phyloP scores from a whole-genome alignment of 2,113 vertebrate genomes.

The Amphiprion percula region DNA sequence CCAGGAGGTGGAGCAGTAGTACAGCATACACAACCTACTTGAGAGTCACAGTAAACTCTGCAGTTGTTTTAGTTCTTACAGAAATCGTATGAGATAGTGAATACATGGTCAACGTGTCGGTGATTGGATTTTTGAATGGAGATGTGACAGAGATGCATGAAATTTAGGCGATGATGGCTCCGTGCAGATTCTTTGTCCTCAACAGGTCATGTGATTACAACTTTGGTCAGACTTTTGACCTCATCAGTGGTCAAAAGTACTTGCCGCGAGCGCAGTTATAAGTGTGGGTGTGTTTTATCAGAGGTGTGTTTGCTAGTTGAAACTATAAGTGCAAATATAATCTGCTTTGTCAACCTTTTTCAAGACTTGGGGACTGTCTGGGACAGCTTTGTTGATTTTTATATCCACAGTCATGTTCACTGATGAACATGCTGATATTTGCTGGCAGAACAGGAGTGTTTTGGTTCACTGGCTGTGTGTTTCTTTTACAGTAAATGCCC shows the following conservation, averaged over 20 bases:
- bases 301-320: background rate
- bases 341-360: background rate
- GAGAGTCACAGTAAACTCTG: background rate
- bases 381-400: background rate
- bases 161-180: background rate
- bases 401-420: background rate
- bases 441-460: too few species aligned
- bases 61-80: background rate
- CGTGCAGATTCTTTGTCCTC: conserved; percentile 5
- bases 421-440: too few species aligned
- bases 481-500: background rate
- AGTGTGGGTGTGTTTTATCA: background rate
- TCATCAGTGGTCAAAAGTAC: background rate
- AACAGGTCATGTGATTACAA: background rate
- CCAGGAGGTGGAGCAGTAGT: conserved; percentile 53
- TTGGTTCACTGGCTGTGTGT: background rate
- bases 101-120: background rate
- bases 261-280: background rate
- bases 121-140: background rate
- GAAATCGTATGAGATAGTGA: background rate
- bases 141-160: conserved; percentile 1
- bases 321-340: background rate
- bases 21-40: background rate
- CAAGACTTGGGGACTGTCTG: background rate
- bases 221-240: conserved; percentile 1